Conservation (phyloP, 2,113 vertebrate species). For the Bubalus kerabau region DNA sequence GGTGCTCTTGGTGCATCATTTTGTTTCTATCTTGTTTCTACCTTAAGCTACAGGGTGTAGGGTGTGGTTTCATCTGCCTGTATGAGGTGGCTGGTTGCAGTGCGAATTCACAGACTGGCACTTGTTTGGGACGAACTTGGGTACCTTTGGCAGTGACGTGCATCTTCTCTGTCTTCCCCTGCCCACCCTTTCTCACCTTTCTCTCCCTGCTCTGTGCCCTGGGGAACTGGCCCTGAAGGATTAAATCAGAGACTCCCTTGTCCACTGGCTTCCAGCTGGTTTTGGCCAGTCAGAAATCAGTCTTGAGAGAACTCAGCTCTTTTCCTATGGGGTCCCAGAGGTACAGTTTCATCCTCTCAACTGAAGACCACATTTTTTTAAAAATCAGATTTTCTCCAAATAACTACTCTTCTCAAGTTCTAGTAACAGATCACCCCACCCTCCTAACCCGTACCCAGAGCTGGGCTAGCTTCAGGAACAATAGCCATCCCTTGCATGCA, state of each 20-base stretch:
- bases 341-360: not conserved
- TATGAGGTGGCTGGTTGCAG: not conserved
- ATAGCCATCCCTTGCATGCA: not conserved
- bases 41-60: not conserved
- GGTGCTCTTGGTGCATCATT: not conserved
- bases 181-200: not conserved
- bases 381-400: not conserved
- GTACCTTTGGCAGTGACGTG: not conserved
- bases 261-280: not conserved
- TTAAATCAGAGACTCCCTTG: not conserved
- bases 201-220: not conserved
- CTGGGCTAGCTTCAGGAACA: not conserved
- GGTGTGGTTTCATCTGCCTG: not conserved
- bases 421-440: not conserved
- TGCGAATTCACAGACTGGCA: not conserved
- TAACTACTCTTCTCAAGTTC: not conserved
- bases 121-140: not conserved
- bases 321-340: not conserved
- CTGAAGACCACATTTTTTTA: not conserved
- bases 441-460: not conserved
- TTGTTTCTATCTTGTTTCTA: not conserved
- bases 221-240: not conserved
- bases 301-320: not conserved
- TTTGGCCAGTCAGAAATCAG: not conserved
- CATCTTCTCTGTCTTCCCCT: not conserved